Percentiles rank a stretch among this genome's conserved stretches.
Evolutionary conservation across 2,797 vertebrate species (phyloP).

Genomic region (Nothura maculosa): DNA sequence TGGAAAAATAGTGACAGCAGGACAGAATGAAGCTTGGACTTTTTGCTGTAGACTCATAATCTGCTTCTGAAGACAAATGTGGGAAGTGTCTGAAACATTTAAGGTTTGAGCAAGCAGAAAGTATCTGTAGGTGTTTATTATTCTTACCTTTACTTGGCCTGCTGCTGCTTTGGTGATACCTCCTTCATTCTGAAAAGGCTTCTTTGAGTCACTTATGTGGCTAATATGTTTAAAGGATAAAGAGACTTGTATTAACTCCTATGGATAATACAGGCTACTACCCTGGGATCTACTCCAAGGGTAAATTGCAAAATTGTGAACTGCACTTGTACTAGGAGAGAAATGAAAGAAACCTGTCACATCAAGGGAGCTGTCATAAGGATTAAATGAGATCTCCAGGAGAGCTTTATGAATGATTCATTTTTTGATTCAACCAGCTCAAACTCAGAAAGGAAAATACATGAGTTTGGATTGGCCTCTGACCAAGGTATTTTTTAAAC

Average conservation of each 20-base stretch:
- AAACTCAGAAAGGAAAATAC: background rate
- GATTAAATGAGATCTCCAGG: conserved; percentile 5
- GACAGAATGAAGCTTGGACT: background rate
- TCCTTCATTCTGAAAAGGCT: background rate
- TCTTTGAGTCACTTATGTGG: background rate
- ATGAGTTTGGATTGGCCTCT: background rate
- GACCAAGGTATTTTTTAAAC: background rate
- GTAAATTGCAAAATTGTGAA: background rate
- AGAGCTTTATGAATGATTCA: background rate
- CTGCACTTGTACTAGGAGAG: background rate
- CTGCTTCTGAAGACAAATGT: background rate
- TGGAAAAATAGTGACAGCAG: background rate
- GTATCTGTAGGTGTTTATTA: background rate
- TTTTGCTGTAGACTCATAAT: background rate
- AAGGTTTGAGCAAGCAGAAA: background rate
- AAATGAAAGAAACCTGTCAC: background rate
- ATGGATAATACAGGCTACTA: background rate
- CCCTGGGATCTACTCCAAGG: background rate
- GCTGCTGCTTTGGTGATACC: background rate
- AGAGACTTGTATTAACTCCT: background rate
- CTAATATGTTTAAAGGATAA: conserved; percentile 10
- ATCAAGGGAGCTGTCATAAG: background rate
- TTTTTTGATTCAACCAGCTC: background rate
- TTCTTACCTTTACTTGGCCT: background rate
- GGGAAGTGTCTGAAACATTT: background rate